Percentiles rank a stretch among this genome's conserved stretches.
Conservation (phyloP, 1,140 invertebrate species). For the Coboldia fuscipes region DNA sequence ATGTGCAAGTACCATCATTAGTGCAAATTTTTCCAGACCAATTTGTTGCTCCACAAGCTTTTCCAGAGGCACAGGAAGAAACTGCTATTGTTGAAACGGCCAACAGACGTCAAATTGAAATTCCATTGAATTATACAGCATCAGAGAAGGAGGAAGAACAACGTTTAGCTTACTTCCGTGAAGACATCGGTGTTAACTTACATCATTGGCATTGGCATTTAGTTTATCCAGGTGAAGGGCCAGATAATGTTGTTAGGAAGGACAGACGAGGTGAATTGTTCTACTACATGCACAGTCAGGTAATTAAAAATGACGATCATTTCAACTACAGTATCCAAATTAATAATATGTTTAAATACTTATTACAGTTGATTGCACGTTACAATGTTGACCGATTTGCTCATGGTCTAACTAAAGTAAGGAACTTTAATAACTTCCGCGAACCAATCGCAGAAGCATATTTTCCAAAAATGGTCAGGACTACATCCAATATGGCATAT, state of each 20-base stretch:
- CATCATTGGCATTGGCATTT: constrained; percentile 35
- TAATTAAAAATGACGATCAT: neutral
- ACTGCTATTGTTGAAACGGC: constrained; percentile 14
- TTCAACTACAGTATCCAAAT: neutral
- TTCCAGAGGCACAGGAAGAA: constrained; percentile 26
- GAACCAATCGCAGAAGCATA: constrained; percentile 29
- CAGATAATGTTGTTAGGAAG: constrained; percentile 23
- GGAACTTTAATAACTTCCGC: constrained; percentile 22
- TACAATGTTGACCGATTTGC: constrained; percentile 31
- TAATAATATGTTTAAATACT: neutral
- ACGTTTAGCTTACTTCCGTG: constrained; percentile 39
- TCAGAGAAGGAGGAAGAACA: constrained; percentile 40
- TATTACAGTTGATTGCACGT: constrained; percentile 18
- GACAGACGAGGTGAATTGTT: constrained; percentile 36
- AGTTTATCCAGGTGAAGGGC: constrained; percentile 24
- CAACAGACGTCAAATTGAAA: constrained; percentile 26
- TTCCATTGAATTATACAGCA: constrained; percentile 40
- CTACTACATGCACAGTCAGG: constrained; percentile 30
- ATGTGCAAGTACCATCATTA: constrained; percentile 26
- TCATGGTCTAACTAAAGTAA: constrained; percentile 22
- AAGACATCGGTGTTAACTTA: constrained; percentile 40
- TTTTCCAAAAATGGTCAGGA: constrained; percentile 29
- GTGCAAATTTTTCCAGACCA: constrained; percentile 31
- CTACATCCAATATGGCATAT: constrained; percentile 25
- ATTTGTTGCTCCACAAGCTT: constrained; percentile 27